Conservation (phyloP, 2,113 vertebrate species). For the Bufo bufo region DNA sequence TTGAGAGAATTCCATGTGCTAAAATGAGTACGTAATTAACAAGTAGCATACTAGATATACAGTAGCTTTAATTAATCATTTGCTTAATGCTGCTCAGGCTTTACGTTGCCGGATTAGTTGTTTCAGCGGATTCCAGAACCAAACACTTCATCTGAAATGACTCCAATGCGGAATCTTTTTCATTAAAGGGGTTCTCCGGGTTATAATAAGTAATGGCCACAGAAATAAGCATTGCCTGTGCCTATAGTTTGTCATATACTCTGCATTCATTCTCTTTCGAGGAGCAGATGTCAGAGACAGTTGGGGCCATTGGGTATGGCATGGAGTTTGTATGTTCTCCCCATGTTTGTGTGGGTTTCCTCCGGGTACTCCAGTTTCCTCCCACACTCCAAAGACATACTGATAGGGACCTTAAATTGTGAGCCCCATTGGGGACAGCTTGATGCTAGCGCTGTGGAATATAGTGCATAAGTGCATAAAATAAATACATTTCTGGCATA, state of each 20-base stretch:
- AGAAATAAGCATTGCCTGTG: background rate
- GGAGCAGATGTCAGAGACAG: background rate
- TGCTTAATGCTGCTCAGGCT: background rate
- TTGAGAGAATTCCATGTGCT: constrained; percentile 10
- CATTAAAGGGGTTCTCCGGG: background rate
- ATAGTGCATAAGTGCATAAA: too few relatives aligned
- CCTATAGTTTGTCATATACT: background rate
- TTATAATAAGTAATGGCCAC: background rate
- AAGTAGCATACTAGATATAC: background rate
- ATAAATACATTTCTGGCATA: too few relatives aligned
- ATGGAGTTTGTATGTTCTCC: too few relatives aligned
- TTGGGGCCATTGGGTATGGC: too few relatives aligned
- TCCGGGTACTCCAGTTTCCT: too few relatives aligned
- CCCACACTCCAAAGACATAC: too few relatives aligned
- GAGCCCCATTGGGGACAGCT: too few relatives aligned
- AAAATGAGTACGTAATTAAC: background rate
- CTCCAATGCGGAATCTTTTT: background rate
- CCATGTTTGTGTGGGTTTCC: too few relatives aligned
- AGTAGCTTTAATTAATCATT: constrained; percentile 8
- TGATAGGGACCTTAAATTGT: too few relatives aligned
- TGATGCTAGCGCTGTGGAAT: too few relatives aligned
- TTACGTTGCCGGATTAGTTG: background rate
- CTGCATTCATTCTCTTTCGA: background rate
- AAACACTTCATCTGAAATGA: background rate
- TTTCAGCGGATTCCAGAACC: background rate